Conservation (phyloP, 2,113 vertebrate genomes). For the Arvicanthis niloticus region DNA sequence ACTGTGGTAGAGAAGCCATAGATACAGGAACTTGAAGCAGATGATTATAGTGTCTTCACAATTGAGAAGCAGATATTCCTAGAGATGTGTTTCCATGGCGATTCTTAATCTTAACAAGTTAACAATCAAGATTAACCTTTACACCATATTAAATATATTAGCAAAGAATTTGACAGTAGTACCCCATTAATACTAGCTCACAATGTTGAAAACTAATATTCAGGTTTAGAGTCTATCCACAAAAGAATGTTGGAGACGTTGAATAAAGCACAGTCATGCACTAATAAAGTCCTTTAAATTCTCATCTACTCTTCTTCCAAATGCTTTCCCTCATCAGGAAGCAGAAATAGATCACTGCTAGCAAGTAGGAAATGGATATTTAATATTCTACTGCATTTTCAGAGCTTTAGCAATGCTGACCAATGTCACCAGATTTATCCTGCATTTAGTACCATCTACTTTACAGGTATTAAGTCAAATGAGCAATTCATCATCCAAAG, state of each 20-base stretch:
- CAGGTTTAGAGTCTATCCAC: not conserved
- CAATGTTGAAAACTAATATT: slow-evolving; percentile 22
- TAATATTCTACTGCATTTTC: slow-evolving; percentile 7
- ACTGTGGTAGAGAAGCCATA: not conserved
- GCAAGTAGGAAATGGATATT: not conserved
- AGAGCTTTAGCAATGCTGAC: not conserved
- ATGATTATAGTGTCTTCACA: not conserved
- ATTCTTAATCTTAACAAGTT: not conserved
- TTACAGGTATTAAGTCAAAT: not conserved
- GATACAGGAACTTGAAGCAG: not conserved
- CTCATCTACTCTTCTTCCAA: not conserved
- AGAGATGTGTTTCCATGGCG: not conserved
- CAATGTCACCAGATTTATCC: not conserved
- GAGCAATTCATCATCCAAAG: slow-evolving; percentile 8
- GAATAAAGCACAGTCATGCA: not conserved
- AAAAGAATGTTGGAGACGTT: not conserved
- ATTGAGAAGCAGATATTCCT: not conserved
- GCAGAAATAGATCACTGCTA: not conserved
- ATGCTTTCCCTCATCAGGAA: not conserved
- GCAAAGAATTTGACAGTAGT: not conserved
- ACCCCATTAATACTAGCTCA: slow-evolving; percentile 11
- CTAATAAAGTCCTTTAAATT: not conserved
- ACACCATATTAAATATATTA: not conserved
- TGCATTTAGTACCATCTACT: slow-evolving; percentile 41
- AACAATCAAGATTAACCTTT: not conserved